Conservation (phyloP, 2,888 invertebrate genomes). For the Lissonota sp. region DNA sequence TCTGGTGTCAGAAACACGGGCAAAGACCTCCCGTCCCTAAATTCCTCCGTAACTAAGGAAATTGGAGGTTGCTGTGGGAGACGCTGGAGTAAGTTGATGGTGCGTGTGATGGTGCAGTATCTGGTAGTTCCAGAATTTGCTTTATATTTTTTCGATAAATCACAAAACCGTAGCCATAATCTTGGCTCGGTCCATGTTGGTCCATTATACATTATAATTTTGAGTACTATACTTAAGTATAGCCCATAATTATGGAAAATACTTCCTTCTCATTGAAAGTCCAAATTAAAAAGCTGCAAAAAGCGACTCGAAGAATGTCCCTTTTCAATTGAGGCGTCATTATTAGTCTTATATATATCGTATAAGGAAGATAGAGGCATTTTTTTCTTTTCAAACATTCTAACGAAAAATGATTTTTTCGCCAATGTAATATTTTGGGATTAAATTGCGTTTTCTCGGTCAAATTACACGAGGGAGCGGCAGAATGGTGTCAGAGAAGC, state of each 20-base stretch:
- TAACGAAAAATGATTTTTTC: background rate
- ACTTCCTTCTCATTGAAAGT: too few species aligned
- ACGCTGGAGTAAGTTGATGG: slow-evolving; percentile 1
- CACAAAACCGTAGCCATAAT: background rate
- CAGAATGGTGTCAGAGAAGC: slow-evolving; percentile 12
- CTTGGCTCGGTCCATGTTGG: background rate
- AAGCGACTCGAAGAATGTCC: too few species aligned
- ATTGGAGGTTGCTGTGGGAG: slow-evolving; percentile 65
- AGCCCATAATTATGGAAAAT: too few species aligned
- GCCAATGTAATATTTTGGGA: background rate
- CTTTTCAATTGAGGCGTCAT: too few species aligned
- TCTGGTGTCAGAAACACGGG: slow-evolving; percentile 56
- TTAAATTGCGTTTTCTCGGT: slow-evolving; percentile 3
- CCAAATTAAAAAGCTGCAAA: too few species aligned
- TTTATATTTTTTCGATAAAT: background rate
- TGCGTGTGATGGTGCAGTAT: background rate
- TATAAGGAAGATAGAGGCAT: too few species aligned
- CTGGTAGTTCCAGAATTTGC: background rate
- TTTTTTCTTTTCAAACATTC: too few species aligned
- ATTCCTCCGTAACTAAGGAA: slow-evolving; percentile 67
- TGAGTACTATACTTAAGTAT: too few species aligned
- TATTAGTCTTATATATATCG: too few species aligned
- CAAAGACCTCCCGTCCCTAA: slow-evolving; percentile 55
- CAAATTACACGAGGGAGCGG: slow-evolving; percentile 2
- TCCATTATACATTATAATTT: too few species aligned